Percentiles rank a stretch among this genome's conserved stretches.
These are phyloP conservation scores for Acleris literana DNA, from an alignment of 2,888 invertebrate species.

Conservation along the genomic window DNA sequence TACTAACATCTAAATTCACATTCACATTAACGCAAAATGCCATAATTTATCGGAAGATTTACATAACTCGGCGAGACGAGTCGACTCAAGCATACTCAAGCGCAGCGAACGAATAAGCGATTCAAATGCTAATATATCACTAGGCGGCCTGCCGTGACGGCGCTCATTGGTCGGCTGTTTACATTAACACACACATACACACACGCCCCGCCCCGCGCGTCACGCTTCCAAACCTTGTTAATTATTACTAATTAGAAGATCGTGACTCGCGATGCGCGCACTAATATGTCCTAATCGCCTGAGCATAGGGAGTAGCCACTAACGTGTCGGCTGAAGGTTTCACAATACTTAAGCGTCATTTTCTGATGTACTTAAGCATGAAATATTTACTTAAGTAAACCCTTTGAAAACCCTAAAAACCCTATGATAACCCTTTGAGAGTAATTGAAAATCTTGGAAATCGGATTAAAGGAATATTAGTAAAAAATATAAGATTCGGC, in stretches of 20 bases:
- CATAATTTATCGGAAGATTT: conserved; percentile 65
- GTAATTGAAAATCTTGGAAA: no score
- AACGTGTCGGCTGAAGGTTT: conserved; percentile 24
- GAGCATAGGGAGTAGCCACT: conserved; percentile 41
- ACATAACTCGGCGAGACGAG: conserved; percentile 66
- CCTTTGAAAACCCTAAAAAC: no score
- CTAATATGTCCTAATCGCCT: conserved; percentile 47
- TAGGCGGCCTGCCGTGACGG: conserved; percentile 71
- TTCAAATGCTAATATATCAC: conserved; percentile 84
- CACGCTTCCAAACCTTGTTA: conserved; percentile 71
- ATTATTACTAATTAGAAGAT: conserved; percentile 76
- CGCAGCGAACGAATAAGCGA: conserved; percentile 59
- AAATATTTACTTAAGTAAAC: no score
- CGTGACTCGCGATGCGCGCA: conserved; percentile 64
- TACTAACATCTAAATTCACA: conserved; percentile 32
- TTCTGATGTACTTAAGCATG: no score
- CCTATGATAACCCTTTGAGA: no score
- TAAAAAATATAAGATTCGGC: no score
- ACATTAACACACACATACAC: conserved; percentile 72
- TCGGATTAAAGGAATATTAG: no score
- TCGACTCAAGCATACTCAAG: conserved; percentile 42
- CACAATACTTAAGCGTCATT: no score
- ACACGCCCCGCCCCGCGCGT: conserved; percentile 75
- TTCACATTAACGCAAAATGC: conserved; percentile 45
- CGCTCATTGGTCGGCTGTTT: conserved; percentile 77